phyloP scores from a whole-genome alignment of 2,888 invertebrate species.

The Limnephilus rhombicus region DNA sequence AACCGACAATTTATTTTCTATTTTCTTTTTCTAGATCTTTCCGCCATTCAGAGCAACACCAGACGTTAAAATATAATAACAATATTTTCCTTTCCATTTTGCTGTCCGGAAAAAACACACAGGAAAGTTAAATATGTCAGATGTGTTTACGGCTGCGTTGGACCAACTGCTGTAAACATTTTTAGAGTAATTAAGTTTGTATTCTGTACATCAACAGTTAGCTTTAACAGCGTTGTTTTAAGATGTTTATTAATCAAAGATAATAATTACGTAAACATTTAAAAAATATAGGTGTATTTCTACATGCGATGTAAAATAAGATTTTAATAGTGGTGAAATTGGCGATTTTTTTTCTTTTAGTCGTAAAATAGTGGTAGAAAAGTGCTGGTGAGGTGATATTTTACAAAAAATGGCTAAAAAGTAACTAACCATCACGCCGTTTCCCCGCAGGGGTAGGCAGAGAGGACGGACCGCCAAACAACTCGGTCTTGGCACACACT shows the following conservation, averaged over 20 bases:
- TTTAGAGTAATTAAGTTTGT: not conserved
- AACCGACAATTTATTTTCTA: not conserved
- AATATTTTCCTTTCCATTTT: not conserved
- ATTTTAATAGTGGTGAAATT: no score
- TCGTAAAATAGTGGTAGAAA: no score
- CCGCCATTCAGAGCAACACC: not conserved
- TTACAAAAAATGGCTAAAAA: no score
- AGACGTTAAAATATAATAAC: not conserved
- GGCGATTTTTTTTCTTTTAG: no score
- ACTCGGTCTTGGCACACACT: no score
- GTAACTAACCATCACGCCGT: no score
- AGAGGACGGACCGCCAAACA: no score
- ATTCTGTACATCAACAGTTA: not conserved
- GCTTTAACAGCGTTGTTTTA: not conserved
- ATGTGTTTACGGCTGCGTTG: not conserved
- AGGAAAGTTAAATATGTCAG: not conserved
- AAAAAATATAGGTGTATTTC: no score
- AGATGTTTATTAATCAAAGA: not conserved
- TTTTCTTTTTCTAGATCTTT: not conserved
- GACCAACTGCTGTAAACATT: not conserved
- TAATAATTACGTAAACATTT: not conserved
- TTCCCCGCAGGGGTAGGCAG: no score
- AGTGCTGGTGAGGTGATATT: no score
- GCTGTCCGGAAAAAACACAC: not conserved
- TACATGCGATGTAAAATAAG: no score